Evolutionary conservation across 2,797 vertebrate species (phyloP).

Genomic region (Macrochelys suwanniensis): DNA sequence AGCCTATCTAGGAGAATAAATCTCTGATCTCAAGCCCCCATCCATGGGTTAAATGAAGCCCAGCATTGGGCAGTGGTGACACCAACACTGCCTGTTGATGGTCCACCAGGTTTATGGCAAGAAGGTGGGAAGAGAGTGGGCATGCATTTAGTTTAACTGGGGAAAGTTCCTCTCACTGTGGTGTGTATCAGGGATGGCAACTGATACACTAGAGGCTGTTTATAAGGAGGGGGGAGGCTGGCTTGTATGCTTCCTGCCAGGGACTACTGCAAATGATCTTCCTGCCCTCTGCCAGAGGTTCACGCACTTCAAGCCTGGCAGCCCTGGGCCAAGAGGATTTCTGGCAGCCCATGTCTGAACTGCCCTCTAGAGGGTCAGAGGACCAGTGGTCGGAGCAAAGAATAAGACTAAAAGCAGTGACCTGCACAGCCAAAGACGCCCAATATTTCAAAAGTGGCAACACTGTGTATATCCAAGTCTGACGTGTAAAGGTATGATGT

Average conservation of each 20-base stretch:
- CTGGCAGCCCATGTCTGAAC: neutral
- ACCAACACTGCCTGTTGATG: too few species aligned
- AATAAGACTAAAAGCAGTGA: neutral
- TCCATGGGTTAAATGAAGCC: too few species aligned
- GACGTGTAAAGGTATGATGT: neutral
- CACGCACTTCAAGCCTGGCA: neutral
- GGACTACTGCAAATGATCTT: neutral
- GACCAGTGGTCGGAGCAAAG: neutral
- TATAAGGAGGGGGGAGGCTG: neutral
- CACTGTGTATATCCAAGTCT: neutral
- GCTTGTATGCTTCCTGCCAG: neutral
- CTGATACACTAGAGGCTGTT: neutral
- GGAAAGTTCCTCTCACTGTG: too few species aligned
- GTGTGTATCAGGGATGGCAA: neutral
- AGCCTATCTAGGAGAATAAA: too few species aligned
- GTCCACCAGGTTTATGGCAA: too few species aligned
- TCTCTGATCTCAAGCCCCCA: too few species aligned
- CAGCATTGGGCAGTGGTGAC: too few species aligned
- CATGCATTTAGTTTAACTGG: too few species aligned
- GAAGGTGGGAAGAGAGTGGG: too few species aligned
- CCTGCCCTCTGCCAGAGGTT: neutral
- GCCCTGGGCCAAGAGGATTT: neutral
- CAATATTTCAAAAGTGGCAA: neutral
- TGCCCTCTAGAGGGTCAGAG: neutral
- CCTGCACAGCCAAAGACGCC: neutral